These are phyloP conservation scores for Macaria liturata DNA, from an alignment of 2,888 invertebrate genomes.

Conservation along the genomic window DNA sequence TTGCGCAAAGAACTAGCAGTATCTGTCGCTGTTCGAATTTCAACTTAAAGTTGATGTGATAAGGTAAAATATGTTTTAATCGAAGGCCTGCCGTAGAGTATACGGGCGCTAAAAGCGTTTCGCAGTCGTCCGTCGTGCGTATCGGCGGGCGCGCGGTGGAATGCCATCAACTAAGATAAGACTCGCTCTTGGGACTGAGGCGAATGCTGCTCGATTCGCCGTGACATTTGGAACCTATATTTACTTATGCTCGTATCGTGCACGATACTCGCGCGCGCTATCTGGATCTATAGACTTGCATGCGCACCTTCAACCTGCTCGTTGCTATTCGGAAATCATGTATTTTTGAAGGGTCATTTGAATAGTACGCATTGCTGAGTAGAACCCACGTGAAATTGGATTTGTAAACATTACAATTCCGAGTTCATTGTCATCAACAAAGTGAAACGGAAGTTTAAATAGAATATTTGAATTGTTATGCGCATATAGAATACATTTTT, in stretches of 20 bases:
- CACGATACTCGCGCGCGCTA: background rate
- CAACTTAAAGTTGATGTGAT: conserved; percentile 40
- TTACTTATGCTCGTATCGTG: conserved; percentile 37
- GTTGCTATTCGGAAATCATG: conserved; percentile 9
- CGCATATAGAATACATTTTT: conserved; percentile 18
- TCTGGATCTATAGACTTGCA: conserved; percentile 32
- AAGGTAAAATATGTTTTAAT: conserved; percentile 41
- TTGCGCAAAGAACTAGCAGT: conserved; percentile 52
- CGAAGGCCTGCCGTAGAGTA: conserved; percentile 46
- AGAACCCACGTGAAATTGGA: background rate
- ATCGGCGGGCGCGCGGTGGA: conserved; percentile 75
- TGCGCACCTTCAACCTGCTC: conserved; percentile 8
- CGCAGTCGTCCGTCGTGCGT: conserved; percentile 80
- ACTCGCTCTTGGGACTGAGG: conserved; percentile 57
- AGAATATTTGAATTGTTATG: conserved; percentile 20
- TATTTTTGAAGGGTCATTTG: conserved; percentile 3
- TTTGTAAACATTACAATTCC: conserved; percentile 6
- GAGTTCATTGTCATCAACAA: conserved; percentile 8
- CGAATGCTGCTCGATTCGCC: conserved; percentile 53
- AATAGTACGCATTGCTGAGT: background rate
- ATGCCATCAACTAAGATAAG: conserved; percentile 81
- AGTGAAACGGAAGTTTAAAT: conserved; percentile 11
- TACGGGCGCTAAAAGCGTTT: conserved; percentile 81
- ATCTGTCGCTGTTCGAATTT: conserved; percentile 35
- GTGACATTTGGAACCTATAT: conserved; percentile 58